Base-by-base conservation (phyloP, 2,113 vertebrate genomes). In the Rattus rattus region DNA sequence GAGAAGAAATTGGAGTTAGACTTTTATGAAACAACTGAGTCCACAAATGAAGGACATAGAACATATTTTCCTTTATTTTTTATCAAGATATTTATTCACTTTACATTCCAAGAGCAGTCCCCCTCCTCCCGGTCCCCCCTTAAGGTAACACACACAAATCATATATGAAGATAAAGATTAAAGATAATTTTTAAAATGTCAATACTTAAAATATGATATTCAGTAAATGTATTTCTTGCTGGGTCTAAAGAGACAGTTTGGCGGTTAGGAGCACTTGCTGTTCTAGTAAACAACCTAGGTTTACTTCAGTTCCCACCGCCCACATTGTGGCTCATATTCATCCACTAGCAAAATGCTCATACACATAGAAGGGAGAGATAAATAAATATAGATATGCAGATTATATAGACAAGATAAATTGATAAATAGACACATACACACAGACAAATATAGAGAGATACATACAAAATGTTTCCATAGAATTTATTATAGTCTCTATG, bases 131-230 rank as follows among this genome's bases (percentile, higher is more conserved):
- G 33, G 30, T 69, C 67, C 30, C 11, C 67, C 30, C 67, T 33
- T 81, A 93, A 39, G 1, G n/a, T 63, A 80, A 91, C 8, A 81
- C 8, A 88, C 52, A 4, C 9, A 92, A 91, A 93, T 93, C 59
- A 90, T 26, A 94, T 88, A 20, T 92, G 26, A 95, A 95, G 17
- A n/a, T 79, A 72, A 91, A 91, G 3, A 69, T 49, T 30, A 20
- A 90, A 81, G 59, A 47, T 33, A 52, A 26, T 81, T 92, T 89
- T 90, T 70, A 13, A 39, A 24, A 52, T 56, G 52, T 63, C 47
- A 88, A 47, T 47, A 92, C 94, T 67, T 43, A 92, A 88, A 96
- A 75, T 36, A 90, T 1, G 39, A 33, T 49, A 91, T 67, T 94
- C 3, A 86, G 8, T 84, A 69, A 67, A 33, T 67, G 49, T 67